These are phyloP conservation scores for Brachionus rotundiformis DNA, from an alignment of 1,140 invertebrate species.

Conservation along the genomic window DNA sequence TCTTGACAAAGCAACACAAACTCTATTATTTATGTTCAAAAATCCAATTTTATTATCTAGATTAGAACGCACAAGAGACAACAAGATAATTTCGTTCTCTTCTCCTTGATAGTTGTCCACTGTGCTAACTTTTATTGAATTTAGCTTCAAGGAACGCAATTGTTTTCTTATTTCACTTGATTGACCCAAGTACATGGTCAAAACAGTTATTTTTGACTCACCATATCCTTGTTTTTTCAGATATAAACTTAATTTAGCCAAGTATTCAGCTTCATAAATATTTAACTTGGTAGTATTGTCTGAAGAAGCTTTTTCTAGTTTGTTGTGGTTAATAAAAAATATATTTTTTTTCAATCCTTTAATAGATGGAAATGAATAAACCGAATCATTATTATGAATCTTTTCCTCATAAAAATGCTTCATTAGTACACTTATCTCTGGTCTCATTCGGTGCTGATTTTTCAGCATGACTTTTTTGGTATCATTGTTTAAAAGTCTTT, in stretches of 20 bases:
- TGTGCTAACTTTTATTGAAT: conserved; percentile 37
- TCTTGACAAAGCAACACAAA: conserved; percentile 80
- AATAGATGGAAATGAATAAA: conserved; percentile 57
- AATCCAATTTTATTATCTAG: conserved; percentile 75
- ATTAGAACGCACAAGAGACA: conserved; percentile 77
- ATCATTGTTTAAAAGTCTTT: conserved; percentile 71
- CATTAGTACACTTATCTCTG: conserved; percentile 58
- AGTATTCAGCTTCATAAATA: conserved; percentile 60
- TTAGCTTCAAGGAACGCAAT: neutral
- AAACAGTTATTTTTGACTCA: conserved; percentile 60
- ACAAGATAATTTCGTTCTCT: conserved; percentile 78
- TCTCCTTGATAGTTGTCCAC: conserved; percentile 73
- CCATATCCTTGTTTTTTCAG: conserved; percentile 62
- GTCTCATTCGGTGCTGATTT: conserved; percentile 60
- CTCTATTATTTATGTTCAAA: conserved; percentile 73
- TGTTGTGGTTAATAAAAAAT: conserved; percentile 61
- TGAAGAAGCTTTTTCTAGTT: conserved; percentile 55
- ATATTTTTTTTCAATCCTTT: conserved; percentile 60
- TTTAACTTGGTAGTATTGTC: conserved; percentile 61
- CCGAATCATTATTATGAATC: conserved; percentile 58
- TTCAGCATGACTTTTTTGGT: conserved; percentile 63
- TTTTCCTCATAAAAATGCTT: conserved; percentile 50
- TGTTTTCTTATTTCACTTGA: conserved; percentile 26
- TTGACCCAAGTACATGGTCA: conserved; percentile 64
- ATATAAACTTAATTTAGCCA: conserved; percentile 59